A percentile compares a stretch with the other conserved stretches of the same genome.
These are phyloP conservation scores for Labia minor DNA, from an alignment of 2,888 invertebrate species.

Conservation along the genomic window DNA sequence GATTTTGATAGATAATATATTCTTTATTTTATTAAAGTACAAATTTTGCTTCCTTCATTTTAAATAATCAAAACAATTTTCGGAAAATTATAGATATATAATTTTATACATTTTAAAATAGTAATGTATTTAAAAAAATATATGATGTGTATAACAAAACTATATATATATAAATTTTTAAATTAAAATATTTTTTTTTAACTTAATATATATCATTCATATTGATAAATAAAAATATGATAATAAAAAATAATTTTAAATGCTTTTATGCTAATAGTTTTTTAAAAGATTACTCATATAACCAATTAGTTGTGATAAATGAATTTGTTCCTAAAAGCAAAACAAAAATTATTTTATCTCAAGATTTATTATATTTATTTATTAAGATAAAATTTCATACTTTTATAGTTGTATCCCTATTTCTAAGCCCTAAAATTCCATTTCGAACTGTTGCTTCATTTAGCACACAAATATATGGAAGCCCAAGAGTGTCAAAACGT, in stretches of 20 bases:
- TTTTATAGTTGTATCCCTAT: slow-evolving; percentile 46
- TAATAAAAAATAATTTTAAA: no score
- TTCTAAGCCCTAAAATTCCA: slow-evolving; percentile 52
- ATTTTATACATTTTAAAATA: no score
- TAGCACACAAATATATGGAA: slow-evolving; percentile 63
- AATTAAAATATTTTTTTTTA: no score
- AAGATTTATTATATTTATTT: slow-evolving; percentile 20
- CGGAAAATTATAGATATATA: no score
- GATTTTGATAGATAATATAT: not conserved
- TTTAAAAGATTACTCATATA: slow-evolving; percentile 47
- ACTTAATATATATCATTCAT: no score
- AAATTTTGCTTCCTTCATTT: not conserved
- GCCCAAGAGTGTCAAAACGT: slow-evolving; percentile 50
- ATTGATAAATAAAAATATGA: no score
- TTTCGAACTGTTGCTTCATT: slow-evolving; percentile 53
- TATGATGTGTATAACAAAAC: no score
- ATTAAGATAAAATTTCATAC: slow-evolving; percentile 35
- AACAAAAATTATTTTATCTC: slow-evolving; percentile 21
- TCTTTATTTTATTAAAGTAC: not conserved
- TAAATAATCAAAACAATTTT: not conserved
- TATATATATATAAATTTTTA: no score
- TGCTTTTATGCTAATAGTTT: no score
- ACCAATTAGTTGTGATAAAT: slow-evolving; percentile 50
- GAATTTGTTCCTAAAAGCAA: slow-evolving; percentile 54
- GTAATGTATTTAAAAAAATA: no score